phyloP scores from a whole-genome alignment of 2,113 vertebrate genomes.

The Desmodus rotundus region DNA sequence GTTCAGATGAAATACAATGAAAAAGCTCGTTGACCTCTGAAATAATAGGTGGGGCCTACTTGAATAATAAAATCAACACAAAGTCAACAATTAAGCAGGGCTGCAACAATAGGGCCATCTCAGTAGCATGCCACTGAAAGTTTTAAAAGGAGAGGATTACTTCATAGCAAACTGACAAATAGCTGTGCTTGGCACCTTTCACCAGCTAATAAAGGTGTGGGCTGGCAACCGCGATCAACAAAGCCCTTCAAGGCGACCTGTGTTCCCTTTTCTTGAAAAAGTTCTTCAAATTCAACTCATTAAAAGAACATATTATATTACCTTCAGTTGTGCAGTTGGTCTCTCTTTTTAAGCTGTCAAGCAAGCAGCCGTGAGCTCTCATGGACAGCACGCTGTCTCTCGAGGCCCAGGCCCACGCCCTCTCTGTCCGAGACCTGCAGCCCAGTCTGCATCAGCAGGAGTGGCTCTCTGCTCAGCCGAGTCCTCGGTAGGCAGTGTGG shows the following conservation, averaged over 20 bases:
- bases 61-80: constrained; percentile 60
- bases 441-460: not conserved
- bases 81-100: constrained; percentile 52
- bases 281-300: not conserved
- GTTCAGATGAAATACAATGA: constrained; percentile 41
- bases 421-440: not conserved
- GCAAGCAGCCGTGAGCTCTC: not conserved
- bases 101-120: constrained; percentile 40
- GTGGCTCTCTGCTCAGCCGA: not conserved
- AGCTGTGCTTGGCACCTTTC: not conserved
- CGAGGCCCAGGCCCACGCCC: not conserved
- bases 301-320: not conserved
- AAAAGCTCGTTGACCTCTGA: constrained; percentile 57
- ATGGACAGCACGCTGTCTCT: not conserved
- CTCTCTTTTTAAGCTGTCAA: not conserved
- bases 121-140: not conserved
- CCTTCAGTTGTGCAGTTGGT: not conserved
- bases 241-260: not conserved
- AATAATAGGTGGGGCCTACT: constrained; percentile 54
- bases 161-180: constrained; percentile 3
- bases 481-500: not conserved
- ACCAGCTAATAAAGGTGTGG: not conserved
- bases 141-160: constrained; percentile 40
- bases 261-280: not conserved
- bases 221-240: not conserved